Base-by-base conservation (phyloP, 2,888 invertebrate species). In the Masnerella sp. region DNA sequence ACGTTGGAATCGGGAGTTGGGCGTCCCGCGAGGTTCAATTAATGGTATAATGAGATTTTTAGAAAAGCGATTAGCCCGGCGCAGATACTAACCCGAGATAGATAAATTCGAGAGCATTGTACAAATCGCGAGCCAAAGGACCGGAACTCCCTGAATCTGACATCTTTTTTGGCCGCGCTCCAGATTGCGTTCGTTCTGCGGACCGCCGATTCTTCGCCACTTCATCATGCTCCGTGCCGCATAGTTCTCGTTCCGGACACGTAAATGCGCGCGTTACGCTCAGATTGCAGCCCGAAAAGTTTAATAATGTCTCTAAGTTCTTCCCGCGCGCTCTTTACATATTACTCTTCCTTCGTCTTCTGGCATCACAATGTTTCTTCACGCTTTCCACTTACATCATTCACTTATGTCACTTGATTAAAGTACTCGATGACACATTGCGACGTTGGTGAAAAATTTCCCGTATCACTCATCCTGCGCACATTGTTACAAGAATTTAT, bases 141-240 rank as follows among this genome's bases (percentile, higher is more conserved):
- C 77, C 78, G 81, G 79, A 78, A 78, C 75, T 76, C 80, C 72
- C 74, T 81, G 77, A 59, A 59, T 74, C 72, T 78, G 82, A 78
- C 78, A 74, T 61, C 71, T 70, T 72, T 80, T 77, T 77, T 83
- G 81, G 80, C 80, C 77, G 14, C 8, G 43, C 69, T 80, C 81
- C 81, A 83, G 75, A 73, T 76, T 80, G 78, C 79, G 79, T 78
- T 78, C 77, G 70, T 74, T 80, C 64, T 77, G 76, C 78, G 78
- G 80, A 80, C 82, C 83, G 81, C 81, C 81, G 81, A 82, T 83
- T 84, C 81, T 84, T 82, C 77, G 82, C 81, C 82, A 80, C 82
- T 75, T 83, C 85, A 84, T 85, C 82, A 81, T 80, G 77, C 75
- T 77, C 73, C 74, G 78, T 82, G 78, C 82, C 80, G 81, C 84